These are phyloP conservation scores for Catharus ustulatus DNA, from an alignment of 2,797 vertebrate genomes.

Conservation along the genomic window DNA sequence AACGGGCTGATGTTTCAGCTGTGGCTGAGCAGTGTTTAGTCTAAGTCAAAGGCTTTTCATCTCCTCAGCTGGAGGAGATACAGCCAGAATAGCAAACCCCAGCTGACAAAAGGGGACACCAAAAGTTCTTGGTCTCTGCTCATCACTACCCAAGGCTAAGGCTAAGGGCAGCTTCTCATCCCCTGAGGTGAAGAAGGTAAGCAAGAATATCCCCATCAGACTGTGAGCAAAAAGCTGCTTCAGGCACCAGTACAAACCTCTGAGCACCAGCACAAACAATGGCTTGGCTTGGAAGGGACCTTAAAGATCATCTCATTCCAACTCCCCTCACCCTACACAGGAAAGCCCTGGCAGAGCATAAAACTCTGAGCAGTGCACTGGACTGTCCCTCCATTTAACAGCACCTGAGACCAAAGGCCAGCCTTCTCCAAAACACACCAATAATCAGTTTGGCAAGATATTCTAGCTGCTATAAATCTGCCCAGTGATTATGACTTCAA, in stretches of 20 bases:
- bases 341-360: neutral
- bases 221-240: neutral
- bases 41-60: neutral
- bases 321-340: neutral
- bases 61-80: neutral
- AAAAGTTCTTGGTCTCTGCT: neutral
- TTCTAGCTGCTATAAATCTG: neutral
- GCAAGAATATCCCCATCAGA: neutral
- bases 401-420: neutral
- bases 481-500: neutral
- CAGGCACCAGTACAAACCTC: neutral
- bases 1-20: neutral
- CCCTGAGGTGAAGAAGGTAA: neutral
- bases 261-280: neutral
- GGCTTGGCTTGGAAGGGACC: neutral
- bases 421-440: neutral
- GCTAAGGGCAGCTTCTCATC: neutral
- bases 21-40: neutral
- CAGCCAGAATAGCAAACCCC: neutral
- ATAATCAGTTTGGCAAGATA: neutral
- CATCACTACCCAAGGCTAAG: neutral
- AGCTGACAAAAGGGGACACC: too few relatives aligned
- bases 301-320: neutral
- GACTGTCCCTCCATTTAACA: neutral
- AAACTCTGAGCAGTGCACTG: neutral